Evolutionary conservation across 2,888 invertebrate genomes (phyloP).

Genomic region (Entomobrya proxima): DNA sequence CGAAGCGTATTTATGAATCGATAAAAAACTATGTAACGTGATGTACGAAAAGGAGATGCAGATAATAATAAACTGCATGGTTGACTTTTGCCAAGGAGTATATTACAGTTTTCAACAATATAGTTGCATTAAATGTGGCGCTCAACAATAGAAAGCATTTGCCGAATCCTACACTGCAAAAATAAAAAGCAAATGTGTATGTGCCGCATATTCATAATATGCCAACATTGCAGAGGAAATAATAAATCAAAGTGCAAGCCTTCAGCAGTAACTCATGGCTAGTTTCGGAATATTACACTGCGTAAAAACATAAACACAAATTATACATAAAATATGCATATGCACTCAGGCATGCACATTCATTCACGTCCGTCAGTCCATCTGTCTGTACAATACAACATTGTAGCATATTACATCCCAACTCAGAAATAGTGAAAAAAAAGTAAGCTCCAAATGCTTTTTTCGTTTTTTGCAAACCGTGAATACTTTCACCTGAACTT

Average conservation of each 20-base stretch:
- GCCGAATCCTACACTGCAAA: too few relatives aligned
- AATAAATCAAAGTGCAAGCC: constrained; percentile 37
- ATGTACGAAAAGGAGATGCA: neutral
- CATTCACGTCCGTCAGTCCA: neutral
- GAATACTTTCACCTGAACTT: constrained; percentile 32
- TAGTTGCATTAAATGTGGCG: neutral
- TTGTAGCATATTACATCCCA: neutral
- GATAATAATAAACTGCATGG: neutral
- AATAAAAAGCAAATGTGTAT: neutral
- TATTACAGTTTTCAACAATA: too few relatives aligned
- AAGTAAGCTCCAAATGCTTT: neutral
- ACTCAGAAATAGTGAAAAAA: neutral
- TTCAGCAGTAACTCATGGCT: neutral
- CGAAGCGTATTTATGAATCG: constrained; percentile 6
- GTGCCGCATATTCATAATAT: neutral
- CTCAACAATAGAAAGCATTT: neutral
- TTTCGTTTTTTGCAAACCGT: neutral
- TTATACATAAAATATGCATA: constrained; percentile 45
- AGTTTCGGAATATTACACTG: constrained; percentile 6
- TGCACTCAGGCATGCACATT: constrained; percentile 18
- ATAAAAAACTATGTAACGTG: constrained; percentile 3
- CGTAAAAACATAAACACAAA: constrained; percentile 37
- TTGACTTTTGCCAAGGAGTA: too few relatives aligned
- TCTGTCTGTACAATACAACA: neutral
- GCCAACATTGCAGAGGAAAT: constrained; percentile 28